Evolutionary conservation across 2,888 invertebrate genomes (phyloP).

Genomic region (Nesidiocoris tenuis): DNA sequence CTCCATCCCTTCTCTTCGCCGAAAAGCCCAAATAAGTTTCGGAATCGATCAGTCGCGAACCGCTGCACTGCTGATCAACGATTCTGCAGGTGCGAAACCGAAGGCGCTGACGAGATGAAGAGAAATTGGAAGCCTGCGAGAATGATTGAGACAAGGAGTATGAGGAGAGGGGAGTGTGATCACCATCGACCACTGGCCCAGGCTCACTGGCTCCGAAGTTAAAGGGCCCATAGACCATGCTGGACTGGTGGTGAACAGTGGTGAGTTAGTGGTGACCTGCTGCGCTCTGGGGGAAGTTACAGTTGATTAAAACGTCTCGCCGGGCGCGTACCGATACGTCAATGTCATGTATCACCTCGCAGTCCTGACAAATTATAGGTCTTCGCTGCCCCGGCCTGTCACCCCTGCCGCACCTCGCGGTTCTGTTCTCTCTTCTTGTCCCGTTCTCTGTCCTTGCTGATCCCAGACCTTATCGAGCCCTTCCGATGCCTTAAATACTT

Average conservation of each 20-base stretch:
- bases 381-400: slow-evolving; percentile 1
- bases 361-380: slow-evolving; percentile 39
- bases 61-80: too few species aligned
- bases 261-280: background rate
- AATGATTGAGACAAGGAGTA: background rate
- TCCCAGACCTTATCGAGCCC: too few species aligned
- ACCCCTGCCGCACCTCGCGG: too few species aligned
- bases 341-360: slow-evolving; percentile 41
- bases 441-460: too few species aligned
- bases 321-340: slow-evolving; percentile 37
- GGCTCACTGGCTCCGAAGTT: background rate
- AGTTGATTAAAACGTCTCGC: slow-evolving; percentile 44
- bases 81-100: too few species aligned
- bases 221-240: background rate
- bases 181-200: background rate
- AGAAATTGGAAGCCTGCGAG: background rate
- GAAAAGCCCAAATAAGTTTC: too few species aligned
- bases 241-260: background rate
- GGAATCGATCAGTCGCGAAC: too few species aligned
- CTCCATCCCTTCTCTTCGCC: too few species aligned
- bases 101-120: background rate
- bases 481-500: too few species aligned
- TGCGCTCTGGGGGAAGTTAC: slow-evolving; percentile 1
- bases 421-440: too few species aligned
- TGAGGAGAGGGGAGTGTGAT: background rate